phyloP scores from a whole-genome alignment of 2,113 vertebrate genomes.

The Callionymus lyra region DNA sequence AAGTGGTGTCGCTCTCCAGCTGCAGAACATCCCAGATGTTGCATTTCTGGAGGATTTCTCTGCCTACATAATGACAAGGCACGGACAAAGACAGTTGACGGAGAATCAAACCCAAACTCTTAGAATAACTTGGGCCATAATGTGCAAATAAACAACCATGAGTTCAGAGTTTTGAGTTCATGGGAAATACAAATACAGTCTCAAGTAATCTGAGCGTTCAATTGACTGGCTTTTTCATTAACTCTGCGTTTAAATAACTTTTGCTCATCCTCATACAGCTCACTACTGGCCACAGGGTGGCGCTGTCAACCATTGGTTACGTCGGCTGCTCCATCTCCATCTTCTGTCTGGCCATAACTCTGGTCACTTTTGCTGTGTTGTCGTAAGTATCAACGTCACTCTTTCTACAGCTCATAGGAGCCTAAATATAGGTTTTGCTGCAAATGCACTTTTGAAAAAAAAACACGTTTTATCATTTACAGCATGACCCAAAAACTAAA shows the following conservation, averaged over 20 bases:
- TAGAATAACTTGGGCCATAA: conserved; percentile 47
- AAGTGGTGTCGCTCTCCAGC: conserved; percentile 44
- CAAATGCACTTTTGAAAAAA: too few relatives aligned
- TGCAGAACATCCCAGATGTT: conserved; percentile 44
- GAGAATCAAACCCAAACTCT: conserved; percentile 47
- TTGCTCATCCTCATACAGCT: conserved; percentile 62
- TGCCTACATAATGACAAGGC: conserved; percentile 65
- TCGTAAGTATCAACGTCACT: conserved; percentile 77
- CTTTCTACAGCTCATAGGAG: not conserved
- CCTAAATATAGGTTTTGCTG: too few relatives aligned
- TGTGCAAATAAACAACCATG: too few relatives aligned
- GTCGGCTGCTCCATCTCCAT: conserved; percentile 89
- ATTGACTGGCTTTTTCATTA: not conserved
- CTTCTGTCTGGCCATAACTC: conserved; percentile 82
- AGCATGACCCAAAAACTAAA: too few relatives aligned
- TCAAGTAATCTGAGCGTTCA: too few relatives aligned
- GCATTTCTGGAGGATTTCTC: conserved; percentile 50
- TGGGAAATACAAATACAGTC: too few relatives aligned
- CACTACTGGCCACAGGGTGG: conserved; percentile 77
- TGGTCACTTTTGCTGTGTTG: conserved; percentile 86
- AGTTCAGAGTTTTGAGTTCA: too few relatives aligned
- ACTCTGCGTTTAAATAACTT: not conserved
- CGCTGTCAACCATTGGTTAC: conserved; percentile 89
- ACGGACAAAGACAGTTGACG: conserved; percentile 47
- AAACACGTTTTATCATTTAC: too few relatives aligned